A percentile compares a stretch with the other conserved stretches of the same genome.
phyloP scores from a whole-genome alignment of 2,113 vertebrate genomes.

The Chunga burmeisteri region DNA sequence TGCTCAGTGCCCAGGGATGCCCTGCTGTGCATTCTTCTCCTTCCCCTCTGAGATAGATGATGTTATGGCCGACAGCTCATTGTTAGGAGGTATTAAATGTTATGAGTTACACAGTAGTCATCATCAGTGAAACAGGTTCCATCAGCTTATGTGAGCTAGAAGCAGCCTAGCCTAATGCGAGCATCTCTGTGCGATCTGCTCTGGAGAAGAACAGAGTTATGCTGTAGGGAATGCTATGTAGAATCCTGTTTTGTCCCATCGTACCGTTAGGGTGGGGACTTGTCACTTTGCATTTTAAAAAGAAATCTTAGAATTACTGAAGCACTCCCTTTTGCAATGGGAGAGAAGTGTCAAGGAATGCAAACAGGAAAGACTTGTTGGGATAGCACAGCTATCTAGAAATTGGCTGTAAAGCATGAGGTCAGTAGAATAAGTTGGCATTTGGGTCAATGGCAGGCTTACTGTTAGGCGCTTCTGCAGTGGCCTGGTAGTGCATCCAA shows the following conservation, averaged over 20 bases:
- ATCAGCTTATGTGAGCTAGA: not conserved
- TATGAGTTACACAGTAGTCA: not conserved
- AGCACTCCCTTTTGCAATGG: not conserved
- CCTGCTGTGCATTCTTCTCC: conserved; percentile 6
- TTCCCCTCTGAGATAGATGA: not conserved
- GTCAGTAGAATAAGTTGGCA: not conserved
- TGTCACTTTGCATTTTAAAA: not conserved
- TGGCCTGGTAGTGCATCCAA: not conserved
- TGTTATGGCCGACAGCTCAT: not conserved
- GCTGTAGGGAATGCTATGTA: not conserved
- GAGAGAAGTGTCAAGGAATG: not conserved
- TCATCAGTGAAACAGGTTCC: not conserved
- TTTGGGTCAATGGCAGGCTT: not conserved
- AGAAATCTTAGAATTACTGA: not conserved
- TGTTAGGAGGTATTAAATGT: not conserved
- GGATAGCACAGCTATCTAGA: not conserved
- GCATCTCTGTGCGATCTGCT: not conserved
- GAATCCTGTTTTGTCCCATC: not conserved
- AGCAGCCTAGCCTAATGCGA: not conserved
- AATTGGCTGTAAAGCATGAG: not conserved
- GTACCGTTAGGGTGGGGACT: not conserved
- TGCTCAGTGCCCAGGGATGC: not conserved
- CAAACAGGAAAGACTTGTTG: not conserved
- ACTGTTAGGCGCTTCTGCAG: not conserved
- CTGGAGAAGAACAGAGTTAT: not conserved